Conservation (phyloP, 1,140 invertebrate genomes). For the Ceratitis capitata region DNA sequence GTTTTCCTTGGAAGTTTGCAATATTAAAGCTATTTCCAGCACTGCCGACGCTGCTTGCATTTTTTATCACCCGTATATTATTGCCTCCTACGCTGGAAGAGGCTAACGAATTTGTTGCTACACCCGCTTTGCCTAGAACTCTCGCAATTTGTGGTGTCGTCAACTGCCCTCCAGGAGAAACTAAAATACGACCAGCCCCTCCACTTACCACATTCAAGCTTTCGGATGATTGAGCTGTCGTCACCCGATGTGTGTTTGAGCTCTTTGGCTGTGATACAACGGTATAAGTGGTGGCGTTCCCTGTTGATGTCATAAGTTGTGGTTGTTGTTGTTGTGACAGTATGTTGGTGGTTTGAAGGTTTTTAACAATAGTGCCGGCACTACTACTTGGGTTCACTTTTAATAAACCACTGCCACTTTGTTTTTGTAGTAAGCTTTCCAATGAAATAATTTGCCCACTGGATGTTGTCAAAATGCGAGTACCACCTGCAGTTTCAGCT, state of each 20-base stretch:
- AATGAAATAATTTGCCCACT: slow-evolving; percentile 74
- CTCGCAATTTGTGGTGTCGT: slow-evolving; percentile 52
- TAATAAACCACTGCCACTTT: slow-evolving; percentile 61
- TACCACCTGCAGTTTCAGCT: background rate
- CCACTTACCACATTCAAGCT: background rate
- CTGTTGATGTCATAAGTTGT: slow-evolving; percentile 54
- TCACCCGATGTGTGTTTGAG: slow-evolving; percentile 44
- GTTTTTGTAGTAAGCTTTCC: slow-evolving; percentile 74
- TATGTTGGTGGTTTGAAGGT: slow-evolving; percentile 53
- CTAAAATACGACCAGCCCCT: background rate
- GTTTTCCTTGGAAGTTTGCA: slow-evolving; percentile 73
- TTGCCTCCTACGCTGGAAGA: slow-evolving; percentile 38
- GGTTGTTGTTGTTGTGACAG: slow-evolving; percentile 48
- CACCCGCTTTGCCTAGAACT: slow-evolving; percentile 51
- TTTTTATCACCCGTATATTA: slow-evolving; percentile 40
- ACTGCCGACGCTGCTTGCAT: background rate
- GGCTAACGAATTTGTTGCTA: background rate
- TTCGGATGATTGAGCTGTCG: background rate
- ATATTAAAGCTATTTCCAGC: slow-evolving; percentile 47
- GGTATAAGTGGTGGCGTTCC: slow-evolving; percentile 54
- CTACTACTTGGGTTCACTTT: slow-evolving; percentile 48
- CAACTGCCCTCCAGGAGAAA: slow-evolving; percentile 10
- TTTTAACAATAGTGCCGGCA: slow-evolving; percentile 63
- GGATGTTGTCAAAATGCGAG: slow-evolving; percentile 49
- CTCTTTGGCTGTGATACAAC: slow-evolving; percentile 66